phyloP scores from a whole-genome alignment of 2,797 vertebrate species.

The Poecilia picta region DNA sequence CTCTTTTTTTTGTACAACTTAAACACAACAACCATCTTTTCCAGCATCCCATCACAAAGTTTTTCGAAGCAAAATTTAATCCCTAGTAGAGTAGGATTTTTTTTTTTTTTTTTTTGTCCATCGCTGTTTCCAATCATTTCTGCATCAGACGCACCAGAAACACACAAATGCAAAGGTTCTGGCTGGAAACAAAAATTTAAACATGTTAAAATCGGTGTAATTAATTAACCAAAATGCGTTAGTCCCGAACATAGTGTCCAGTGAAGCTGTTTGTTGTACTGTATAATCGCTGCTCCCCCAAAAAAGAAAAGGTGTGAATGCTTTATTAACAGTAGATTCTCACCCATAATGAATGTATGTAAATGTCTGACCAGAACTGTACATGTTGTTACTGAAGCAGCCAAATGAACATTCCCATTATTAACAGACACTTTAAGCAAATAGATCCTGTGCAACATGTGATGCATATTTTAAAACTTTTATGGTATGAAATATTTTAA shows the following conservation, averaged over 20 bases:
- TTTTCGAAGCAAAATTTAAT: neutral
- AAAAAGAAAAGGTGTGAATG: neutral
- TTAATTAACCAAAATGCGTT: too few species aligned
- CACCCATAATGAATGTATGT: neutral
- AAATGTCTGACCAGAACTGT: neutral
- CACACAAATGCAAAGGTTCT: too few species aligned
- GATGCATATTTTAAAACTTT: neutral
- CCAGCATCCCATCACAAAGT: too few species aligned
- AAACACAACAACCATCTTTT: too few species aligned
- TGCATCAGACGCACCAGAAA: neutral
- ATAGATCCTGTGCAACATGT: neutral
- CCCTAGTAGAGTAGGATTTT: neutral
- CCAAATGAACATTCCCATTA: slow-evolving; percentile 31
- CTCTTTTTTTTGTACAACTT: too few species aligned
- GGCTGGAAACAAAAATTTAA: too few species aligned
- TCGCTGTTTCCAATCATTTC: too few species aligned
- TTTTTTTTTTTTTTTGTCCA: too few species aligned
- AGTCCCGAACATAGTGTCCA: neutral
- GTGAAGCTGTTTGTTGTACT: neutral
- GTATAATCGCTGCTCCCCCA: neutral
- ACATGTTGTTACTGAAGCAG: slow-evolving; percentile 12
- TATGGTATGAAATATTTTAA: slow-evolving; percentile 5
- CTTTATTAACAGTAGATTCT: neutral
- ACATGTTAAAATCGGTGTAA: too few species aligned
- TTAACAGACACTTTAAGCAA: neutral